phyloP scores from a whole-genome alignment of 1,140 invertebrate species.

The Meteorus sp. region DNA sequence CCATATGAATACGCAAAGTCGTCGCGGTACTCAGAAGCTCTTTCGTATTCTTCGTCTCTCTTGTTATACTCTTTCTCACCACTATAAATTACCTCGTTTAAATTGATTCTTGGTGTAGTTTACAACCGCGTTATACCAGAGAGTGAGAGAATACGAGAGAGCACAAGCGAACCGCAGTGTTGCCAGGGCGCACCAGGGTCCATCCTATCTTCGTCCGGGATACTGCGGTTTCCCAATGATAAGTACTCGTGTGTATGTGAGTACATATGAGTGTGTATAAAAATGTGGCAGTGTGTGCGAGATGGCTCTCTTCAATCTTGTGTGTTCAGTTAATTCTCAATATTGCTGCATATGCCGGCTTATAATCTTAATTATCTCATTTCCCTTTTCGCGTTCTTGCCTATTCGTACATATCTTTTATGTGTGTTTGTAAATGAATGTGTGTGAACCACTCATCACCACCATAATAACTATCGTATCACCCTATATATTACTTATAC shows the following conservation, averaged over 20 bases:
- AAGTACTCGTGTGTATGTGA: too few species aligned
- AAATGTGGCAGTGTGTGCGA: too few species aligned
- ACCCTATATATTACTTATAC: too few species aligned
- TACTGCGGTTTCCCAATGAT: slow-evolving; percentile 11
- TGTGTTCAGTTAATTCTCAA: slow-evolving; percentile 18
- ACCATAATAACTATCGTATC: too few species aligned
- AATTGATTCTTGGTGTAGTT: slow-evolving; percentile 29
- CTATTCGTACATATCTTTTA: too few species aligned
- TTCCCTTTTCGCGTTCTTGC: slow-evolving; percentile 11
- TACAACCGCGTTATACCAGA: slow-evolving; percentile 19
- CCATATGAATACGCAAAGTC: slow-evolving; percentile 30
- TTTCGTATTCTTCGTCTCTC: too few species aligned
- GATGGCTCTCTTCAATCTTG: slow-evolving; percentile 12
- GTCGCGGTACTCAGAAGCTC: slow-evolving; percentile 24
- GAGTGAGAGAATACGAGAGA: not conserved
- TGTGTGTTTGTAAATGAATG: too few species aligned
- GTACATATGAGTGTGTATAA: too few species aligned
- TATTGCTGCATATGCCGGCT: slow-evolving; percentile 10
- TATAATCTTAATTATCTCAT: slow-evolving; percentile 24
- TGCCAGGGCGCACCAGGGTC: not conserved
- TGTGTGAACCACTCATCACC: too few species aligned
- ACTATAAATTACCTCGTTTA: slow-evolving; percentile 29
- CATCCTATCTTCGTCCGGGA: slow-evolving; percentile 5
- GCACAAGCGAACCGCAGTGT: not conserved
- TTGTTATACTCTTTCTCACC: too few species aligned